Percentiles rank a stretch among this genome's conserved stretches.
Evolutionary conservation across 1,140 invertebrate species (phyloP).

Genomic region (Atta cephalotes): DNA sequence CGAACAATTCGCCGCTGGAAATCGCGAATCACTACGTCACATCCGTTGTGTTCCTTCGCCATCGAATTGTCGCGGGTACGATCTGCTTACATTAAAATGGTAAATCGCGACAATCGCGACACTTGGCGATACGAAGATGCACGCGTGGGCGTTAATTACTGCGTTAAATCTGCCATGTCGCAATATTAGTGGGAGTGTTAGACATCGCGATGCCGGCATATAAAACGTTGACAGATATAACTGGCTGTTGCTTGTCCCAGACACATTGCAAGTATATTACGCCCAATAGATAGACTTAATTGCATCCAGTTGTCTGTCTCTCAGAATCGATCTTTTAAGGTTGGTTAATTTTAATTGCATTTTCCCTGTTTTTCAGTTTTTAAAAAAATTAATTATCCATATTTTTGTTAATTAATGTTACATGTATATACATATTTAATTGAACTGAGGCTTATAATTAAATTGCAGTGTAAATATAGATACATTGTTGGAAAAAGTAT

Average conservation of each 20-base stretch:
- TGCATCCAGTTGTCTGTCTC: background rate
- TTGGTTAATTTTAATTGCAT: background rate
- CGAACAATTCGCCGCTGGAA: constrained; percentile 27
- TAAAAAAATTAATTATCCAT: background rate
- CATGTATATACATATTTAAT: background rate
- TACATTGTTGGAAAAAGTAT: background rate
- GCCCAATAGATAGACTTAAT: constrained; percentile 27
- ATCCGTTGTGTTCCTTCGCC: background rate
- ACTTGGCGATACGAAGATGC: constrained; percentile 35
- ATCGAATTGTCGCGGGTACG: background rate
- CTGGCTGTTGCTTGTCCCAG: constrained; percentile 26
- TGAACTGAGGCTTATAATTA: background rate
- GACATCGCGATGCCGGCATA: constrained; percentile 53
- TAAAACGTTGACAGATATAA: constrained; percentile 69
- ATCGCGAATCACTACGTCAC: constrained; percentile 17
- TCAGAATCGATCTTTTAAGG: background rate
- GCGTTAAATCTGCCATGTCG: constrained; percentile 64
- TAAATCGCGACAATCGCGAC: background rate
- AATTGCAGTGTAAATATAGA: background rate
- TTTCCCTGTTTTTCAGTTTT: background rate
- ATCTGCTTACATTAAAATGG: background rate
- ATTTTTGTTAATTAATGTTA: background rate
- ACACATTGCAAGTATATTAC: constrained; percentile 53
- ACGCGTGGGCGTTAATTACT: constrained; percentile 74
- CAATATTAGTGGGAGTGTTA: constrained; percentile 65